These are phyloP conservation scores for Fabriciana adippe DNA, from an alignment of 2,888 invertebrate species.

Conservation along the genomic window DNA sequence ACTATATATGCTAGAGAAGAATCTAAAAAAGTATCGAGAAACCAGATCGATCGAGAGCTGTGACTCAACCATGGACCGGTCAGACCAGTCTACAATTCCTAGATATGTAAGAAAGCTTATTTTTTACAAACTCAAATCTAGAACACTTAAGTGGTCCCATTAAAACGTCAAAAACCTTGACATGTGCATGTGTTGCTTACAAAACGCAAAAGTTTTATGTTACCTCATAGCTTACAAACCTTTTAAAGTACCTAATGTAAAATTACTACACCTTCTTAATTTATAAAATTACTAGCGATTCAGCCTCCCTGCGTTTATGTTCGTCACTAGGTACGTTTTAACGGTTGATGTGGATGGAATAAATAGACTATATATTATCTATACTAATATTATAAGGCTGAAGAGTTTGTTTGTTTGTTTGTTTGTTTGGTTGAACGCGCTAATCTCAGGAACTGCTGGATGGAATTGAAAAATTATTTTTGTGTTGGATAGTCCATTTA, in stretches of 20 bases:
- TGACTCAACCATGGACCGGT: conserved; percentile 40
- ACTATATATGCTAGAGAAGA: conserved; percentile 27
- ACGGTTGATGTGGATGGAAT: no score
- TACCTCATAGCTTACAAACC: not conserved
- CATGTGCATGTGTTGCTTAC: conserved; percentile 19
- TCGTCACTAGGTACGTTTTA: no score
- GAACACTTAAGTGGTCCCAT: conserved; percentile 37
- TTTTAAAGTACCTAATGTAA: not conserved
- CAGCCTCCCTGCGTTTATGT: no score
- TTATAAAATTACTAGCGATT: not conserved
- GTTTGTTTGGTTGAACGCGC: no score
- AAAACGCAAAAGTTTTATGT: conserved; percentile 4
- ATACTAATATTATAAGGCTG: no score
- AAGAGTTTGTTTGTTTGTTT: no score
- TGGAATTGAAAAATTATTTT: no score
- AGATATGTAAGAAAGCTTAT: conserved; percentile 40
- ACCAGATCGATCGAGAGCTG: conserved; percentile 31
- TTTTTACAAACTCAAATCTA: conserved; percentile 37
- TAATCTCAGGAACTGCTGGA: no score
- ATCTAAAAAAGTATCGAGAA: conserved; percentile 13
- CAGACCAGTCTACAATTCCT: conserved; percentile 37
- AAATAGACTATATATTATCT: no score
- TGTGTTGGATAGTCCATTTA: no score
- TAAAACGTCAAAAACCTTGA: conserved; percentile 33
- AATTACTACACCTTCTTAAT: not conserved